Conservation (phyloP, 53 echinoderm and acorn worm species). For the Pentamera pediparva region DNA sequence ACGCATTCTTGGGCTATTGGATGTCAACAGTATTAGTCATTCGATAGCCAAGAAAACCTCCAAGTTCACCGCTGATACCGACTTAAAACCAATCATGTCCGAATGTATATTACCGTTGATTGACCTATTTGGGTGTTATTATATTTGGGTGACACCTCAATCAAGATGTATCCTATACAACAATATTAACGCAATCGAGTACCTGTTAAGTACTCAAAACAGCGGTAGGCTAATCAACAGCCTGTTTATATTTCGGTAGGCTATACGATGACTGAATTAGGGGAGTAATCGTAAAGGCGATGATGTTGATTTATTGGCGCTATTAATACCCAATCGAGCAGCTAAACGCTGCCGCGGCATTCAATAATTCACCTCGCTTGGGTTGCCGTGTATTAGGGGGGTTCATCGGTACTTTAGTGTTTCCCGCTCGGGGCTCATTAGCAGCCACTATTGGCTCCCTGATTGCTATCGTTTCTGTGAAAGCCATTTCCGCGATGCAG, state of each 20-base stretch:
- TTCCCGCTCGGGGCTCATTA: conserved; percentile 23
- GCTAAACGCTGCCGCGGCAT: background rate
- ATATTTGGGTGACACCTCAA: background rate
- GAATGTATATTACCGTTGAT: no score
- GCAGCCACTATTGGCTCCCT: conserved; percentile 11
- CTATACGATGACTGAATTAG: conserved; percentile 31
- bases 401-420: conserved; percentile 24
- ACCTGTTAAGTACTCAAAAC: conserved; percentile 9
- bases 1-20: no score
- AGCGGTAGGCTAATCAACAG: conserved; percentile 12
- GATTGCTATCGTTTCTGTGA: conserved; percentile 31
- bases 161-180: conserved; percentile 18
- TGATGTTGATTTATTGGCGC: conserved; percentile 7
- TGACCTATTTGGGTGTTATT: conserved; percentile 1
- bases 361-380: background rate
- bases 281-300: conserved; percentile 24
- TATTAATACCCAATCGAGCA: conserved; percentile 16
- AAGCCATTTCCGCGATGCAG: conserved; percentile 28
- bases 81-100: no score
- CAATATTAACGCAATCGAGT: background rate
- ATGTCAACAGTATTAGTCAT: no score
- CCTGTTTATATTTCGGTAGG: conserved; percentile 15
- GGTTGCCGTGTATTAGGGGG: conserved; percentile 5
- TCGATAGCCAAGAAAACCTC: no score
- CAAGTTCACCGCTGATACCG: no score